These are phyloP conservation scores for Okapia johnstoni DNA, from an alignment of 2,113 vertebrate genomes.

Conservation along the genomic window DNA sequence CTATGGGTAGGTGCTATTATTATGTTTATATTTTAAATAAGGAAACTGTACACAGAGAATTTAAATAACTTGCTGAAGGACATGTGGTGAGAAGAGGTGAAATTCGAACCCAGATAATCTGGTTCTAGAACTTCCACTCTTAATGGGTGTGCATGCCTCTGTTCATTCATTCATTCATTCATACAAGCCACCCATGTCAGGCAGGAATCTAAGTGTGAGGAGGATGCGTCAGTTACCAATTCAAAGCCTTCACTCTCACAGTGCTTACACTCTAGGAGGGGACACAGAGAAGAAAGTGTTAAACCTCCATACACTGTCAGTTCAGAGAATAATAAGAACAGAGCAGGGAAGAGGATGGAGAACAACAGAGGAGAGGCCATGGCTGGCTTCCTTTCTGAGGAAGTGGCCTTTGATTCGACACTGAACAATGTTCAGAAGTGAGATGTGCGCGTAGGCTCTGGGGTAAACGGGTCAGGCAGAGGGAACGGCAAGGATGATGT, in stretches of 20 bases:
- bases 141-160: fast-evolving
- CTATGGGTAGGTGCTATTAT: neutral
- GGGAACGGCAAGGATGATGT: neutral
- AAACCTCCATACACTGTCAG: neutral
- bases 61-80: neutral
- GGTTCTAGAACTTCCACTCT: neutral
- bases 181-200: neutral
- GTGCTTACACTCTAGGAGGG: neutral
- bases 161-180: no score
- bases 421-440: neutral
- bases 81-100: neutral
- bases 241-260: neutral
- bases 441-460: neutral
- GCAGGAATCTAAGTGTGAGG: neutral
- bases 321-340: neutral
- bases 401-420: neutral
- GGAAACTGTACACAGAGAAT: neutral
- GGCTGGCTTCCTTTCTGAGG: neutral
- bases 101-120: neutral
- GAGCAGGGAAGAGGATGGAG: neutral
- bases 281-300: neutral
- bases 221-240: neutral
- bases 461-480: neutral
- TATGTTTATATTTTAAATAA: neutral
- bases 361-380: neutral